Evolutionary conservation across 2,113 vertebrate species (phyloP).

Genomic region (Amblyornis subalaris): DNA sequence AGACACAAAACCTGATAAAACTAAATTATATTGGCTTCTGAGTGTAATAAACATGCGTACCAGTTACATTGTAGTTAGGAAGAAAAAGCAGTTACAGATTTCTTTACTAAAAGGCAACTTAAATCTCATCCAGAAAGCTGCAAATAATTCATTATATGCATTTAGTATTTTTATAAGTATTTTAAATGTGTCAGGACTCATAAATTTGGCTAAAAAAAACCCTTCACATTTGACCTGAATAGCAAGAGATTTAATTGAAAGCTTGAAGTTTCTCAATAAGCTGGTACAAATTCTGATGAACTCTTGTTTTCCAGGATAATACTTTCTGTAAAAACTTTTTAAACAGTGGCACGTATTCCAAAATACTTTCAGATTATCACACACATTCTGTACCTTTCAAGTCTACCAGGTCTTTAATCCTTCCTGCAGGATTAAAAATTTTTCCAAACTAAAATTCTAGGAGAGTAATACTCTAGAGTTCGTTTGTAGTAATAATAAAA

Average conservation of each 20-base stretch:
- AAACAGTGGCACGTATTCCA: neutral
- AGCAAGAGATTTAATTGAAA: slow-evolving; percentile 17
- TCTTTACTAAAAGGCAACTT: neutral
- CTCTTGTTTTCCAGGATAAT: neutral
- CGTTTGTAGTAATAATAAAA: neutral
- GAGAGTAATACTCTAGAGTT: neutral
- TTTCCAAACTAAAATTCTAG: neutral
- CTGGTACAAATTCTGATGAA: neutral
- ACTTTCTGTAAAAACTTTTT: neutral
- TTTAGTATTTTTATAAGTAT: slow-evolving; percentile 7
- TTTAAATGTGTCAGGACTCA: neutral
- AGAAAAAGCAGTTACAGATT: neutral
- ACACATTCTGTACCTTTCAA: neutral
- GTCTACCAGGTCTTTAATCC: neutral
- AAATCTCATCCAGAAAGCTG: slow-evolving; percentile 12
- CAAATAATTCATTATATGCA: neutral
- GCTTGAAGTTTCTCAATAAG: neutral
- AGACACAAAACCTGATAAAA: slow-evolving; percentile 3
- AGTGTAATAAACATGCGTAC: neutral
- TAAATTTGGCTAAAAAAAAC: neutral
- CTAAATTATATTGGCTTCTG: slow-evolving; percentile 1
- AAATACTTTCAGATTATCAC: neutral
- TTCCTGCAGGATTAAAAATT: neutral
- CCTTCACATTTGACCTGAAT: neutral
- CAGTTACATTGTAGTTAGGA: neutral